Percentiles rank a stretch among this genome's conserved stretches.
Conservation (phyloP, 2,113 vertebrate genomes). For the Hemiprocne comata region DNA sequence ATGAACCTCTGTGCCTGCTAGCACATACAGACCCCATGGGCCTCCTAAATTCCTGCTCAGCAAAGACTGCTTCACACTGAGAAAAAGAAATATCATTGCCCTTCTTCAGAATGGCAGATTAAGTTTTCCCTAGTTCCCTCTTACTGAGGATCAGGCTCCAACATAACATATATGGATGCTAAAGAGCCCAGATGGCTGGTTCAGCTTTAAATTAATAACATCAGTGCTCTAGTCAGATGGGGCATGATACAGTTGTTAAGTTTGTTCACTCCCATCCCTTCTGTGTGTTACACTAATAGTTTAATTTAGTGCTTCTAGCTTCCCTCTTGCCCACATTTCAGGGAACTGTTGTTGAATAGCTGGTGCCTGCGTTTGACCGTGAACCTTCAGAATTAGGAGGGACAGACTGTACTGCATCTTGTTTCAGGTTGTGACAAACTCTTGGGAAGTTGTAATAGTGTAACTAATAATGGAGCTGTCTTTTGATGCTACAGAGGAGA, state of each 20-base stretch:
- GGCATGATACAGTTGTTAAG: not conserved
- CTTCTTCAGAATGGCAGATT: constrained; percentile 22
- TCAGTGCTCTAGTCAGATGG: not conserved
- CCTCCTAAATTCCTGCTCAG: constrained; percentile 46
- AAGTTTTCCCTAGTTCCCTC: constrained; percentile 26
- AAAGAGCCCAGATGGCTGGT: not conserved
- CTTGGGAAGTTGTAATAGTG: not conserved
- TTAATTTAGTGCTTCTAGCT: not conserved
- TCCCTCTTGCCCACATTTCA: not conserved
- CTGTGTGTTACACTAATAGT: not conserved
- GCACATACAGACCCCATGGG: constrained; percentile 26
- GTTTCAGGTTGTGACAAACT: not conserved
- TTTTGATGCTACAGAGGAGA: not conserved
- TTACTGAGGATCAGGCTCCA: not conserved
- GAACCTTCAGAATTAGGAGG: not conserved
- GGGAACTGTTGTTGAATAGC: not conserved
- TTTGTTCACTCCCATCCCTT: not conserved
- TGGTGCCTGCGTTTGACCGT: not conserved
- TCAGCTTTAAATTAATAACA: constrained; percentile 18
- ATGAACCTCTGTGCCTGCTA: constrained; percentile 43
- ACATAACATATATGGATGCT: not conserved
- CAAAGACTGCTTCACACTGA: not conserved
- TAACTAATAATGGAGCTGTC: not conserved
- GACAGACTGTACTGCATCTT: not conserved
- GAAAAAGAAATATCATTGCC: not conserved